Evolutionary conservation across 2,113 vertebrate genomes (phyloP).

Genomic region (Pongo pygmaeus): DNA sequence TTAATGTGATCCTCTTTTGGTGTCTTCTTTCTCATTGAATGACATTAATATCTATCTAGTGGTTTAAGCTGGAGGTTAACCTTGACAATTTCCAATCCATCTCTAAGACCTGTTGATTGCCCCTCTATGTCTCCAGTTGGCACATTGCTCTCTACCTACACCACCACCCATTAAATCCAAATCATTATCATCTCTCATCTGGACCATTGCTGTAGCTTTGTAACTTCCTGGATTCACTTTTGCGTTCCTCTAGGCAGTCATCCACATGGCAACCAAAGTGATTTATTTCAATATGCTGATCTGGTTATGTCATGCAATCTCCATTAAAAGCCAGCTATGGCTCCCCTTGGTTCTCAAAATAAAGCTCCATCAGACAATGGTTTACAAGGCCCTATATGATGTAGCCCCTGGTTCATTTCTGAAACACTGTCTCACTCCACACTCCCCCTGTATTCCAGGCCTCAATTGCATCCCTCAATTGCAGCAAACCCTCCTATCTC

Average conservation of each 20-base stretch:
- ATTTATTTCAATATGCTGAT: neutral
- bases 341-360: slow-evolving; percentile 17
- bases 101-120: neutral
- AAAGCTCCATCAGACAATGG: neutral
- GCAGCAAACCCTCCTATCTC: neutral
- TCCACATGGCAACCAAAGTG: neutral
- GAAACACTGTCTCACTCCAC: neutral
- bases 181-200: neutral
- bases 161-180: neutral
- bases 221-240: neutral
- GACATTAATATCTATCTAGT: neutral
- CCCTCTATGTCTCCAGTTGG: neutral
- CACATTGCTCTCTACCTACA: neutral
- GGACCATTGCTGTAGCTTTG: neutral
- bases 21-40: neutral
- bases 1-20: neutral
- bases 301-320: neutral
- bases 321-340: neutral
- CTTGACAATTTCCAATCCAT: neutral
- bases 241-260: neutral
- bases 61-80: neutral
- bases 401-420: neutral
- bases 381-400: neutral
- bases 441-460: neutral
- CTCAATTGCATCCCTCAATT: neutral